Evolutionary conservation across 2,797 vertebrate genomes (phyloP).

Genomic region (Paratrypauchen microcephalus): DNA sequence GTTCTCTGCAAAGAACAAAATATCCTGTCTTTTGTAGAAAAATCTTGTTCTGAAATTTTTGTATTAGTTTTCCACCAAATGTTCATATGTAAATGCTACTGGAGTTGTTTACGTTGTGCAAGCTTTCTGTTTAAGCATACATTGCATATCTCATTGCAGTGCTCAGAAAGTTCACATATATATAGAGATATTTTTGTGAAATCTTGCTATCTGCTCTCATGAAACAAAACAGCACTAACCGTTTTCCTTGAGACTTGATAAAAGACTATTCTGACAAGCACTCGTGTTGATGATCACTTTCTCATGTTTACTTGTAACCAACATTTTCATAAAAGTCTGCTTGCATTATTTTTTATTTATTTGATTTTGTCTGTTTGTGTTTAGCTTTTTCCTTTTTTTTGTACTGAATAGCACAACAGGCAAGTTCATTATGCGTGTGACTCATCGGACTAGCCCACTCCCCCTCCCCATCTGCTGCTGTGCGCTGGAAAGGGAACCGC

Average conservation of each 20-base stretch:
- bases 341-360: constrained; percentile 6
- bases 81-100: too few relatives aligned
- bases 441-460: constrained; percentile 83
- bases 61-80: too few relatives aligned
- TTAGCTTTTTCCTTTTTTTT: constrained; percentile 69
- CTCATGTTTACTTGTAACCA: constrained; percentile 52
- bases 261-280: constrained; percentile 55
- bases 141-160: too few relatives aligned
- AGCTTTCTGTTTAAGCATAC: too few relatives aligned
- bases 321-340: constrained; percentile 65
- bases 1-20: not conserved
- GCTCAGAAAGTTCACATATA: too few relatives aligned
- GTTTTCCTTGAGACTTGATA: constrained; percentile 40
- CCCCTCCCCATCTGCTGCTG: constrained; percentile 81
- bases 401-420: constrained; percentile 83
- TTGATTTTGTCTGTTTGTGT: constrained; percentile 68
- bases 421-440: constrained; percentile 83
- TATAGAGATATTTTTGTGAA: not conserved
- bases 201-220: constrained; percentile 23
- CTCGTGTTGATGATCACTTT: constrained; percentile 52
- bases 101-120: too few relatives aligned
- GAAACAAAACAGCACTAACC: constrained; percentile 32
- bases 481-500: constrained; percentile 81
- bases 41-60: too few relatives aligned
- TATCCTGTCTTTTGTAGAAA: not conserved